Base-by-base conservation (phyloP, 2,888 invertebrate genomes). In the Tyria jacobaeae region DNA sequence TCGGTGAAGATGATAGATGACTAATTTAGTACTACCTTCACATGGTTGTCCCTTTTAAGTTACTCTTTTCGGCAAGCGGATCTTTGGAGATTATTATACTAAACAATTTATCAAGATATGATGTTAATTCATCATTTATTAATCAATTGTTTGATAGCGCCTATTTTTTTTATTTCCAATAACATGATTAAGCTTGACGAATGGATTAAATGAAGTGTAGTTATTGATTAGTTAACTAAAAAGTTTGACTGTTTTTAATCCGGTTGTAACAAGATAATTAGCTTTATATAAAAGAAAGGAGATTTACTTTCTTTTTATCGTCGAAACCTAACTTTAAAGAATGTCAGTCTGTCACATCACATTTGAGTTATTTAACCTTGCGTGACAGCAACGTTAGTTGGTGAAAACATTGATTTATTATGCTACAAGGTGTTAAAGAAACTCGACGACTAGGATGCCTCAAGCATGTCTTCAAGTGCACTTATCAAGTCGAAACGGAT, bases 401-500 rank as follows among this genome's bases (percentile, higher is more conserved):
- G 50, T 31, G 34, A 34, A 50, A 34, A 31, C 12, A 50, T 17
- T 50, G 17, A 50, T 50, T 31, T 21, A 34, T 31, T 6, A 3
- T 14, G 3, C 21, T 21, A n/a, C 3, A 7, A 50, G 17, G 34
- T 21, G 41, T 41, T 41, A 41, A 41, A 41, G 41, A 10, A 21
- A 21, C 12, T 21, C 7, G 31, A 44, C 0, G 14, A 41, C 27
- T 3, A 24, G 27, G 7, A 31, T 31, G n/a, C 27, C 27, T 41
- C 0, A 35, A 39, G 17, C 44, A 55, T 17, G 14, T 44, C 21
- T 24, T 37, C 15, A 24, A 37, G 67, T 61, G 65, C 48, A 70
- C 62, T 73, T 71, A 70, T 74, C 60, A 62, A 59, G 60, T 66
- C 34, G 12, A 48, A 65, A 60, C 70, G 75, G 73, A 75, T 68